Evolutionary conservation across 2,888 invertebrate species (phyloP).

Genomic region (Molanna angustata): DNA sequence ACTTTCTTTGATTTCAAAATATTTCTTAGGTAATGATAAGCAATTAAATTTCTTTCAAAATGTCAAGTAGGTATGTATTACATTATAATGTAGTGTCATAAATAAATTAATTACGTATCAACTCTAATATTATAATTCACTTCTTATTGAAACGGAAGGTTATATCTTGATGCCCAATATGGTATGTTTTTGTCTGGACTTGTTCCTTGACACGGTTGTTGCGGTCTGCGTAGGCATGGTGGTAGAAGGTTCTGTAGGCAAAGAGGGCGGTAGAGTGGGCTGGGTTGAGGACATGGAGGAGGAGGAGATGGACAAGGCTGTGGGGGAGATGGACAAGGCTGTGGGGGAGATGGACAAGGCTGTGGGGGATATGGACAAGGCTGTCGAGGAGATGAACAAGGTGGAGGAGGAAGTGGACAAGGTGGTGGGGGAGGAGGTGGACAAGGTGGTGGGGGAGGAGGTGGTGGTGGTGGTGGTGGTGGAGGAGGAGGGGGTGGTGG

Average conservation of each 20-base stretch:
- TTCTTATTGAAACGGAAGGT: too few relatives aligned
- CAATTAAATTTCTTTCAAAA: too few relatives aligned
- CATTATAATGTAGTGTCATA: too few relatives aligned
- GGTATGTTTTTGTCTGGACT: too few relatives aligned
- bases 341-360: neutral
- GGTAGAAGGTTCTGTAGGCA: neutral
- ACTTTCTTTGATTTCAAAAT: too few relatives aligned
- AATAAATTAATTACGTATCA: too few relatives aligned
- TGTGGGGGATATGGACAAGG: slow-evolving; percentile 6
- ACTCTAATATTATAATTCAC: too few relatives aligned
- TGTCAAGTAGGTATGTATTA: too few relatives aligned
- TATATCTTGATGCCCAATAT: too few relatives aligned
- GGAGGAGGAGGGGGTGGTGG: slow-evolving; percentile 19
- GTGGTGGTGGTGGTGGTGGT: slow-evolving; percentile 16
- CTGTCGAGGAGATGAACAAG: slow-evolving; percentile 10
- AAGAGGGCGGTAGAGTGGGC: neutral
- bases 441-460: slow-evolving; percentile 17
- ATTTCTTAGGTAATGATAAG: too few relatives aligned
- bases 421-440: slow-evolving; percentile 21
- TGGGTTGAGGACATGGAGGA: neutral
- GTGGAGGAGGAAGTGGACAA: slow-evolving; percentile 12
- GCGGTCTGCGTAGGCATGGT: neutral
- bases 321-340: neutral
- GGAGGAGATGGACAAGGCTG: neutral
- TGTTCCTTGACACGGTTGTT: too few relatives aligned